phyloP scores from a whole-genome alignment of 1,140 invertebrate genomes.

The Zaprionus taronus region DNA sequence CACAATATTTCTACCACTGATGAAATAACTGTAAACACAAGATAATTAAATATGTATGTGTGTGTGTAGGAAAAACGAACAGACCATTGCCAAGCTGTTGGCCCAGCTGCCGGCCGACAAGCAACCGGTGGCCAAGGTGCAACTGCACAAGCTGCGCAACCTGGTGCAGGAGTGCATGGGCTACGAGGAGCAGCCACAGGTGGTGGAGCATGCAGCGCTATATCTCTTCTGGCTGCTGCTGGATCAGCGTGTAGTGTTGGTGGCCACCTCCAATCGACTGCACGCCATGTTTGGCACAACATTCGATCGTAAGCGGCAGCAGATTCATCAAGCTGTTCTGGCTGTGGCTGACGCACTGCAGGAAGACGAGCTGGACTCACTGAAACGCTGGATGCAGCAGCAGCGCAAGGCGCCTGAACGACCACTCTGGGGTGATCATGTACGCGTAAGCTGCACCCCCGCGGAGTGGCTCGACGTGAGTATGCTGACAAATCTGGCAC shows the following conservation, averaged over 20 bases:
- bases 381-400: constrained; percentile 66
- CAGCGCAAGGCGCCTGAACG: constrained; percentile 29
- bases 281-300: constrained; percentile 72
- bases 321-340: constrained; percentile 64
- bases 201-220: constrained; percentile 75
- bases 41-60: neutral
- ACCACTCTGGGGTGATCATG: constrained; percentile 66
- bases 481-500: constrained; percentile 63
- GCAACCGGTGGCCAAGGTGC: constrained; percentile 66
- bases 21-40: constrained; percentile 43
- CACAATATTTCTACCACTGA: constrained; percentile 39
- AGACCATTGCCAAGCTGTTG: constrained; percentile 65
- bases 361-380: constrained; percentile 56
- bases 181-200: constrained; percentile 79
- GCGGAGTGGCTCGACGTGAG: constrained; percentile 45
- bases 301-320: constrained; percentile 68
- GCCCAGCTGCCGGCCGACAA: constrained; percentile 60
- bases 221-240: constrained; percentile 77
- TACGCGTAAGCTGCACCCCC: constrained; percentile 46
- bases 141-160: constrained; percentile 74
- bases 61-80: constrained; percentile 45
- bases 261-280: constrained; percentile 67
- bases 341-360: constrained; percentile 58
- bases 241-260: constrained; percentile 68
- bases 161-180: constrained; percentile 79